phyloP scores from a whole-genome alignment of 2,888 invertebrate genomes.

The Carcina quercana region DNA sequence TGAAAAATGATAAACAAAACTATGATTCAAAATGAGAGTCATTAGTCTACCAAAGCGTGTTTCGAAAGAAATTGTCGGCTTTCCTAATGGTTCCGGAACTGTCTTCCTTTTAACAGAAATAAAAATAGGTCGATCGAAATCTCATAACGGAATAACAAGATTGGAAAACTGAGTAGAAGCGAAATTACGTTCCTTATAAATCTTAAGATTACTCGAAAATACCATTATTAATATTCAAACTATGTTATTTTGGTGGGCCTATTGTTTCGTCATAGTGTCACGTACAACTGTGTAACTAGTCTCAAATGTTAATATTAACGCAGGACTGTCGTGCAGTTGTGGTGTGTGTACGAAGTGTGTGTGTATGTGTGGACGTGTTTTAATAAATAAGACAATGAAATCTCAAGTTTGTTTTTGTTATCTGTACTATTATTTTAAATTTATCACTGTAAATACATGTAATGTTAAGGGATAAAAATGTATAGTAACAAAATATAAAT shows the following conservation, averaged over 20 bases:
- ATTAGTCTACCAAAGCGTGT: constrained; percentile 61
- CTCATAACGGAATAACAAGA: too few relatives aligned
- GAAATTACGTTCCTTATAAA: too few relatives aligned
- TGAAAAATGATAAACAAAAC: constrained; percentile 41
- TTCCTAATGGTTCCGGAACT: constrained; percentile 35
- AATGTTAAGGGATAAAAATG: constrained; percentile 62
- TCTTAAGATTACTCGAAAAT: too few relatives aligned
- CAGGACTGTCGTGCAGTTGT: too few relatives aligned
- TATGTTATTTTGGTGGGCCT: too few relatives aligned
- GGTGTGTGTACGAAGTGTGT: constrained; percentile 34
- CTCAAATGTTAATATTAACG: constrained; percentile 29
- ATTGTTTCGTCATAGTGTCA: too few relatives aligned
- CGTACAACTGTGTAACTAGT: constrained; percentile 42
- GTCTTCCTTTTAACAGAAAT: constrained; percentile 63
- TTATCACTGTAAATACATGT: constrained; percentile 59
- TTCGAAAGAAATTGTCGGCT: constrained; percentile 28
- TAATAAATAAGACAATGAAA: constrained; percentile 42
- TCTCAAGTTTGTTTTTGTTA: constrained; percentile 63
- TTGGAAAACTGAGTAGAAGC: too few relatives aligned
- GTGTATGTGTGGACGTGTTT: constrained; percentile 34
- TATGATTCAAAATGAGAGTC: constrained; percentile 37
- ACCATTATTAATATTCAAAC: too few relatives aligned
- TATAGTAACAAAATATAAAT: constrained; percentile 71
- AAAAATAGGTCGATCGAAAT: too few relatives aligned
- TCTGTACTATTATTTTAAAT: constrained; percentile 57